Conservation (phyloP, 2,113 vertebrate species). For the Ginglymostoma cirratum region DNA sequence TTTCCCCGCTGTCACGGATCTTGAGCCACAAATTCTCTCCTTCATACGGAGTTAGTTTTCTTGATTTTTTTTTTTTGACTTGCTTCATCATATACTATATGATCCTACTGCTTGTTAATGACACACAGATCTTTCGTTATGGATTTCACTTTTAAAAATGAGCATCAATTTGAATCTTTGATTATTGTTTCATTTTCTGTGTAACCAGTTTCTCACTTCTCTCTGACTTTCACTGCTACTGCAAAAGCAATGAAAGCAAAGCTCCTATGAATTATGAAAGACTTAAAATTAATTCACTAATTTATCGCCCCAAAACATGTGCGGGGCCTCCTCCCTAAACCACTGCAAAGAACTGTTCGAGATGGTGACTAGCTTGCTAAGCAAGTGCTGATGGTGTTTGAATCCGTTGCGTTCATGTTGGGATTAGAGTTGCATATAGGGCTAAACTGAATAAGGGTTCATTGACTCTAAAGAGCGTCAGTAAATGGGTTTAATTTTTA, state of each 20-base stretch:
- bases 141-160: background rate
- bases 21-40: background rate
- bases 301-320: background rate
- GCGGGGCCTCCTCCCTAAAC: background rate
- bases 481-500: background rate
- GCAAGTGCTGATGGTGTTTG: background rate
- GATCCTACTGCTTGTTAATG: background rate
- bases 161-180: background rate
- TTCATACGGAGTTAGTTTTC: background rate
- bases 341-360: background rate
- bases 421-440: background rate
- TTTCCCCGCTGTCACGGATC: background rate
- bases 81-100: background rate
- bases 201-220: background rate
- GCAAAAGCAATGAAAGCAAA: background rate
- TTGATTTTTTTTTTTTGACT: background rate
- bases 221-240: background rate
- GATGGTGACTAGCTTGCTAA: background rate
- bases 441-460: background rate
- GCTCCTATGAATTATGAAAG: background rate
- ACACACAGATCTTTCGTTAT: background rate
- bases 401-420: too few species aligned
- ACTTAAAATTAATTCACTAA: background rate
- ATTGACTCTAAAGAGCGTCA: background rate
- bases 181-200: background rate